Conservation (phyloP, 1,140 invertebrate genomes). For the Drosophila virilis region DNA sequence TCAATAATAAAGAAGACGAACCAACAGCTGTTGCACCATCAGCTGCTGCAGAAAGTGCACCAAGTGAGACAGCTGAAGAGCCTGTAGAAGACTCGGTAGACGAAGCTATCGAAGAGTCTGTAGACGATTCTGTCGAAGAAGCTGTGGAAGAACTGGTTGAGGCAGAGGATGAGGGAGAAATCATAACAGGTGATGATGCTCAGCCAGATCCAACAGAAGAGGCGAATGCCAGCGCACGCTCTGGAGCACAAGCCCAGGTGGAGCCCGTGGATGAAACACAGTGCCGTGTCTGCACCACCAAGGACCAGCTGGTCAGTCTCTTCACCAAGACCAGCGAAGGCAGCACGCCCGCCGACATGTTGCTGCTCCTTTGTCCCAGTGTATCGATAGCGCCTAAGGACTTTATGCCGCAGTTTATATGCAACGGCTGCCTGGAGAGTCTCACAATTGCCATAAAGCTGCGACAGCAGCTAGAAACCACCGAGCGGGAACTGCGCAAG, state of each 20-base stretch:
- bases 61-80: not conserved
- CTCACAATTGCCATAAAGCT: slow-evolving; percentile 75
- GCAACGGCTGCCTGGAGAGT: slow-evolving; percentile 67
- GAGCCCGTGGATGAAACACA: slow-evolving; percentile 78
- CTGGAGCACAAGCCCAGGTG: slow-evolving; percentile 43
- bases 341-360: slow-evolving; percentile 74
- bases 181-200: slow-evolving; percentile 64
- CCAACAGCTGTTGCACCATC: too few species aligned
- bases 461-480: slow-evolving; percentile 76
- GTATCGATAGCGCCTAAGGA: slow-evolving; percentile 78
- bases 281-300: slow-evolving; percentile 77
- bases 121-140: slow-evolving; percentile 49
- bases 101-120: slow-evolving; percentile 43
- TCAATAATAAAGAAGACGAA: slow-evolving; percentile 28
- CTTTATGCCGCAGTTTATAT: slow-evolving; percentile 83
- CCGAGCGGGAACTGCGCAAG: slow-evolving; percentile 79
- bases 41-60: not conserved
- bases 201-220: slow-evolving; percentile 2
- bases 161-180: slow-evolving; percentile 44
- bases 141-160: slow-evolving; percentile 16
- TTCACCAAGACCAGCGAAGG: slow-evolving; percentile 64
- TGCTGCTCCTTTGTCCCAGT: slow-evolving; percentile 75
- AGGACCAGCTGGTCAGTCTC: slow-evolving; percentile 68
- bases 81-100: slow-evolving; percentile 26
- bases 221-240: slow-evolving; percentile 16